A percentile compares a stretch with the other conserved stretches of the same genome.
These are phyloP conservation scores for Thumatha senex DNA, from an alignment of 2,888 invertebrate species.

Conservation along the genomic window DNA sequence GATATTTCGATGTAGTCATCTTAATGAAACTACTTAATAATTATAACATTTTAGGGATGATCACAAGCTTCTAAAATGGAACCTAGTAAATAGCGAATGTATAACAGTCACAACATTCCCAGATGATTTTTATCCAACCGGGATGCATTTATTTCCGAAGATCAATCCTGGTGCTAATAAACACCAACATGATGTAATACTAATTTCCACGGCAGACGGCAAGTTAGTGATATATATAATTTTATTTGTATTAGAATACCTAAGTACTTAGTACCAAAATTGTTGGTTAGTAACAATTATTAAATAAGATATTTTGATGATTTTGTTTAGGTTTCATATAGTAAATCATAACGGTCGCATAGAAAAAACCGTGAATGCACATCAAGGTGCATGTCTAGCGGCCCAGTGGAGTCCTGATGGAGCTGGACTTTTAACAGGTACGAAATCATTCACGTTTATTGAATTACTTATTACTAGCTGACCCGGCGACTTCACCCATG, in stretches of 20 bases:
- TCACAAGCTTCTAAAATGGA: slow-evolving; percentile 95
- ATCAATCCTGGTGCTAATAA: slow-evolving; percentile 81
- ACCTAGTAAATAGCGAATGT: slow-evolving; percentile 90
- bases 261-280: not conserved
- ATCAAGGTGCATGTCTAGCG: slow-evolving; percentile 94
- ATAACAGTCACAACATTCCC: slow-evolving; percentile 90
- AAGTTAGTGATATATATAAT: slow-evolving; percentile 58
- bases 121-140: slow-evolving; percentile 93
- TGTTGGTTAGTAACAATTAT: too few species aligned
- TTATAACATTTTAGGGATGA: slow-evolving; percentile 94
- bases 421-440: slow-evolving; percentile 95
- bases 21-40: too few species aligned
- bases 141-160: slow-evolving; percentile 94
- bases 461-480: too few species aligned
- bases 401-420: slow-evolving; percentile 98
- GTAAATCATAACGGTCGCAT: slow-evolving; percentile 94
- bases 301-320: too few species aligned
- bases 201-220: slow-evolving; percentile 95
- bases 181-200: slow-evolving; percentile 90
- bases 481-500: too few species aligned
- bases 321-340: slow-evolving; percentile 88
- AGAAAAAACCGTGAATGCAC: slow-evolving; percentile 96
- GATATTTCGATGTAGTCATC: too few species aligned
- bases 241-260: not conserved
- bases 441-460: too few species aligned